A percentile compares a stretch with the other conserved stretches of the same genome.
These are phyloP conservation scores for Agriopis aurantiaria DNA, from an alignment of 2,888 invertebrate species.

Conservation along the genomic window DNA sequence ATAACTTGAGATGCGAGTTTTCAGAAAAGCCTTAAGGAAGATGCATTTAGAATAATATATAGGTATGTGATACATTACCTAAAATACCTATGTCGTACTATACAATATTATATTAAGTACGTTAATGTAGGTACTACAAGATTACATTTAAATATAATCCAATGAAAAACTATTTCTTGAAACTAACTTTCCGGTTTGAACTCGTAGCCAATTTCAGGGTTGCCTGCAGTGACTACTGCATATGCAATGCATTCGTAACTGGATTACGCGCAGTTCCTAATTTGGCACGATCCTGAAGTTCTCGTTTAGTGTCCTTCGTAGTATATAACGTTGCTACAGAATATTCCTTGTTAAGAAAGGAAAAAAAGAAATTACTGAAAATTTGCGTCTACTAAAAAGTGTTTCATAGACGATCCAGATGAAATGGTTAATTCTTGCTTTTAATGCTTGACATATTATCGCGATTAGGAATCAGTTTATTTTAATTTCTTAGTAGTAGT, in stretches of 20 bases:
- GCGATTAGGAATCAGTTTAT: neutral
- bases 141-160: neutral
- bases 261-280: constrained; percentile 7
- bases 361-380: neutral
- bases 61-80: too few relatives aligned
- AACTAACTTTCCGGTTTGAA: constrained; percentile 12
- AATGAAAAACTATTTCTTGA: constrained; percentile 1
- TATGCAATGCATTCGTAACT: neutral
- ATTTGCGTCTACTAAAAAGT: neutral
- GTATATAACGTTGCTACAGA: neutral
- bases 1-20: too few relatives aligned
- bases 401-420: neutral
- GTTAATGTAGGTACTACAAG: too few relatives aligned
- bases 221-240: constrained; percentile 2
- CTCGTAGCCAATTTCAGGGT: constrained; percentile 1
- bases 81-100: too few relatives aligned
- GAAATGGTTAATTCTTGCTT: neutral
- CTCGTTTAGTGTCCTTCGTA: neutral
- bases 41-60: too few relatives aligned
- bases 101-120: too few relatives aligned
- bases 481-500: neutral
- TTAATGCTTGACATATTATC: too few relatives aligned
- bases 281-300: neutral
- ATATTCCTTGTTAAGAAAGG: too few relatives aligned
- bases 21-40: too few relatives aligned